Conservation (phyloP, 53 echinoderm and acorn worm genomes). For the Paelopatides confundens region DNA sequence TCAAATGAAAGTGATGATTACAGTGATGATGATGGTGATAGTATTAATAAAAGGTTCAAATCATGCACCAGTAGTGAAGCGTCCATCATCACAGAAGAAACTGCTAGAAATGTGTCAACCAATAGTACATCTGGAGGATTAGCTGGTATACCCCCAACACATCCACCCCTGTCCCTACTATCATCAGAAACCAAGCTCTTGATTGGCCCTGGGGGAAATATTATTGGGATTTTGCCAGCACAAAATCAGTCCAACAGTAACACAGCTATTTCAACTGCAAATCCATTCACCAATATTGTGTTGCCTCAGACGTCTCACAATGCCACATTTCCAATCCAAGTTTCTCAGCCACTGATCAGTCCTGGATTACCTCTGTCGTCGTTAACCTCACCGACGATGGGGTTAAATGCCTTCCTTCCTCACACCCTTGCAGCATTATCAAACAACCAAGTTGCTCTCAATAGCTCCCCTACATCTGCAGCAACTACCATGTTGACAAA, state of each 20-base stretch:
- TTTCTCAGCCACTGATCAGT: neutral
- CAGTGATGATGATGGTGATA: neutral
- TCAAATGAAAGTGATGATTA: constrained; percentile 6
- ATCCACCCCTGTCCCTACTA: neutral
- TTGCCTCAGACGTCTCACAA: neutral
- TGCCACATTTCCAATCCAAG: neutral
- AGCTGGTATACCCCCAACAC: neutral
- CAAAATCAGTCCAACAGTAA: neutral
- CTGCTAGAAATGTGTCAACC: too few relatives aligned
- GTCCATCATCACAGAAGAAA: too few relatives aligned
- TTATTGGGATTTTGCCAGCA: constrained; percentile 9
- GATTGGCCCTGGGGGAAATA: neutral
- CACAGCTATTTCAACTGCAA: neutral
- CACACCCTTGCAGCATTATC: neutral
- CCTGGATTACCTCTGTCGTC: neutral
- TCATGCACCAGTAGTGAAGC: too few relatives aligned
- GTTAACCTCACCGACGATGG: neutral
- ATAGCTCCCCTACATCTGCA: neutral
- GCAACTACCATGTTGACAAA: neutral
- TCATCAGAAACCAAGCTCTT: neutral
- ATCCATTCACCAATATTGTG: neutral
- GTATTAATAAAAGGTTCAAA: neutral
- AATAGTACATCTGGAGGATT: too few relatives aligned
- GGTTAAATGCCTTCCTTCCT: too few relatives aligned
- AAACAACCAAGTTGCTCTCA: neutral